Conservation (phyloP, 2,797 vertebrate species). For the Spinus olivaceus region DNA sequence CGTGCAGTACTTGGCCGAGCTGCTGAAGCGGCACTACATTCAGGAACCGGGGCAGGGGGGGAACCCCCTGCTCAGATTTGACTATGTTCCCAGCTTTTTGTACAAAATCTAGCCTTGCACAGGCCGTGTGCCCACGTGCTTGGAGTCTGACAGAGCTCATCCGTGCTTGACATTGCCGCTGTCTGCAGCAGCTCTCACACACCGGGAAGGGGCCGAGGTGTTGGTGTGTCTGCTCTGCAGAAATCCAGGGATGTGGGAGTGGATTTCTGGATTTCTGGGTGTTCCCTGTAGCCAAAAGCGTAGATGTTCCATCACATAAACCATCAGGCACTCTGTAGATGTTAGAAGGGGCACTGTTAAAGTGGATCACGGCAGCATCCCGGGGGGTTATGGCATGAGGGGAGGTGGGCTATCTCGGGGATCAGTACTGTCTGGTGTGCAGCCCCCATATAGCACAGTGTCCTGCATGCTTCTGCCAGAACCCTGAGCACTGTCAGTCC, state of each 20-base stretch:
- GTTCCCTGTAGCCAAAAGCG: neutral
- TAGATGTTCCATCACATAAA: neutral
- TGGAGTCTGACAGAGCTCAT: neutral
- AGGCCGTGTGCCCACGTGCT: neutral
- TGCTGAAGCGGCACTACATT: conserved; percentile 88
- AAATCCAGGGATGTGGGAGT: rapidly evolving
- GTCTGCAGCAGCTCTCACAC: neutral
- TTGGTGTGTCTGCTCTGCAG: neutral
- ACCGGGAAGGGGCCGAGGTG: neutral
- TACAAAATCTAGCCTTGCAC: conserved; percentile 89
- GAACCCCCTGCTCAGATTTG: conserved; percentile 85
- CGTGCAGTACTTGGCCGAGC: conserved; percentile 90
- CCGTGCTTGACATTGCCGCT: neutral
- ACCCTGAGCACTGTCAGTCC: neutral
- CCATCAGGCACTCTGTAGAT: neutral
- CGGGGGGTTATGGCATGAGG: neutral
- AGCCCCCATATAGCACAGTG: neutral
- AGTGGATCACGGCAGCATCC: neutral
- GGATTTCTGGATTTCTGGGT: neutral
- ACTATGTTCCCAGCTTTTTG: conserved; percentile 93
- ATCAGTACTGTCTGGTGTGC: neutral
- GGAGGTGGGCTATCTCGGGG: neutral
- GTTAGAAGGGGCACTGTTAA: neutral
- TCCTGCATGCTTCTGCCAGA: neutral
- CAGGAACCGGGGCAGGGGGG: conserved; percentile 70